Evolutionary conservation across 1,140 invertebrate species (phyloP), one percentile per base, ranked within the genome.

Genomic region (Tetramorium parvispinum): DNA sequence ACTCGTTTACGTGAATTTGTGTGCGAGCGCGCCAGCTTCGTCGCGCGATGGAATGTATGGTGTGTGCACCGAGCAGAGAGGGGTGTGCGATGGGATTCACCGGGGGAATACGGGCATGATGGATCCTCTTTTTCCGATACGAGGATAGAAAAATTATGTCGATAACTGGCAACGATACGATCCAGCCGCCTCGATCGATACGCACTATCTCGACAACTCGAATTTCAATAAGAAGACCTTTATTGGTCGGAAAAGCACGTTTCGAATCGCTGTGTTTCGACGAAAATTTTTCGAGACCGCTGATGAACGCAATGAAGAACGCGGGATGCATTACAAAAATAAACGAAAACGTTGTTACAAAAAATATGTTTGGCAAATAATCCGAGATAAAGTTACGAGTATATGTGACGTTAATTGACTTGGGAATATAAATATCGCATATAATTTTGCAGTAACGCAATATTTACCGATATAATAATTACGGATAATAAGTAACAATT

Each of bases 131-230:
- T 89, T 89, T 90, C 63, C 40, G n/a, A 21, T 7, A 57, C 32
- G 46, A 24, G 4, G 37, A 46, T 55, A 63, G 87, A 90, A 90
- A 92, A 90, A 88, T 86, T 86, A 86, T 75, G 81, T 57, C 86
- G 87, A 89, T 89, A 73, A 85, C 76, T 88, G 89, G 77, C 87
- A 88, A 91, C 85, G 59, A 49, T 73, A 53, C 40, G 68, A 89
- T 88, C 78, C 70, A 16, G 55, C 68, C 66, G 59, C 61, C 66
- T 40, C 78, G 79, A 75, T 87, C 87, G 87, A 91, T 51, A 27
- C 32, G 40, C 13, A n/a, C 18, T 27, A 16, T 32, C 27, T 37
- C 65, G 75, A 46, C 7, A 46, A 59, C 27, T 85, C 55, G 71
- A 65, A 85, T 85, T 70, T 81, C 63, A 70, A 55, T 55, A 81